Evolutionary conservation across 1,140 invertebrate species (phyloP).

Genomic region (Amyelois transitella): DNA sequence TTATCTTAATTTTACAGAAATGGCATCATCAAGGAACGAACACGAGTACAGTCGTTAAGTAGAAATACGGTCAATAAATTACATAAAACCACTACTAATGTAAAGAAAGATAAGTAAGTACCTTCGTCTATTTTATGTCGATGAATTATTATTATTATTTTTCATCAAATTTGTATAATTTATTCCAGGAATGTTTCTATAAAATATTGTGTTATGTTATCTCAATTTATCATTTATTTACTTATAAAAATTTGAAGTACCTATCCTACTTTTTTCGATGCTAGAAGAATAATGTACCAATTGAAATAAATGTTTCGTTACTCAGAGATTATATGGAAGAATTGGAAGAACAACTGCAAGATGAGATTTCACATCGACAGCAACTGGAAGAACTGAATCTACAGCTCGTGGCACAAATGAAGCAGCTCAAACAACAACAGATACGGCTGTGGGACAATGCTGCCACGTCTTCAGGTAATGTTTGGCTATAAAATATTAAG

Average conservation of each 20-base stretch:
- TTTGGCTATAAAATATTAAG: constrained; percentile 4
- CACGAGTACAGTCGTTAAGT: constrained; percentile 9
- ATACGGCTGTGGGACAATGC: constrained; percentile 51
- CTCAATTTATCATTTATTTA: no score
- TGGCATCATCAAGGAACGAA: constrained; percentile 40
- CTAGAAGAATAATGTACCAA: neutral
- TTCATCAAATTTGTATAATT: no score
- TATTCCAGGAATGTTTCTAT: no score
- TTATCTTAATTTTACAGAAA: constrained; percentile 36
- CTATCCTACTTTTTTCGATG: no score
- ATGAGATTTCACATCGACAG: constrained; percentile 54
- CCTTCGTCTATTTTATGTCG: neutral
- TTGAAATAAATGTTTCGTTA: neutral
- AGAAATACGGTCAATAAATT: constrained; percentile 39
- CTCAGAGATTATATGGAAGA: constrained; percentile 50
- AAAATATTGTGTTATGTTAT: no score
- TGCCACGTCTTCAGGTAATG: constrained; percentile 42
- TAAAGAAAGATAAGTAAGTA: constrained; percentile 58
- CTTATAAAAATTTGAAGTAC: no score
- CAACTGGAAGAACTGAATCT: constrained; percentile 60
- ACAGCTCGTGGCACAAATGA: constrained; percentile 62
- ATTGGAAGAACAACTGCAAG: constrained; percentile 56
- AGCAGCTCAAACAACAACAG: constrained; percentile 55
- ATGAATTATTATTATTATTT: neutral
- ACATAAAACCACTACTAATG: constrained; percentile 25